phyloP scores from a whole-genome alignment of 2,797 vertebrate species.

The Apogon hyalosoma region DNA sequence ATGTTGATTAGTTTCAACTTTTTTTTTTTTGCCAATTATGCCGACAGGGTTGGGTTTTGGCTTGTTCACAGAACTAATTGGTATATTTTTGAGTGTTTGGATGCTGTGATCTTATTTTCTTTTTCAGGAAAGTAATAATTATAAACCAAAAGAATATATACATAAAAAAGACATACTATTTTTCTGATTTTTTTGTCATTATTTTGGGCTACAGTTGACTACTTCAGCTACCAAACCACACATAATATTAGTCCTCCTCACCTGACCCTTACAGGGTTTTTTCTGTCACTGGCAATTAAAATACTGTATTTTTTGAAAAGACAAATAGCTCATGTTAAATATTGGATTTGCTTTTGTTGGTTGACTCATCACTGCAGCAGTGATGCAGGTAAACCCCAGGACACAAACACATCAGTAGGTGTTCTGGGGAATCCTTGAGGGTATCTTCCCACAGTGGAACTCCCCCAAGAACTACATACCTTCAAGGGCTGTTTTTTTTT shows the following conservation, averaged over 20 bases:
- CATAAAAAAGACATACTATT: not conserved
- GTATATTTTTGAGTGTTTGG: not conserved
- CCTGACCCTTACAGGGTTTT: not conserved
- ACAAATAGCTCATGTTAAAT: not conserved
- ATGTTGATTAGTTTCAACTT: conserved; percentile 46
- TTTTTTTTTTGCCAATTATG: conserved; percentile 23
- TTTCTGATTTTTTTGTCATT: too few relatives aligned
- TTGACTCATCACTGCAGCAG: too few relatives aligned
- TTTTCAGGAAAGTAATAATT: conserved; percentile 2
- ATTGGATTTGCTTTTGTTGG: too few relatives aligned
- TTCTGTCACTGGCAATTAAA: not conserved
- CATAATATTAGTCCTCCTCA: too few relatives aligned
- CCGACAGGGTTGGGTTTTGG: conserved; percentile 7
- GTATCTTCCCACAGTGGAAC: too few relatives aligned
- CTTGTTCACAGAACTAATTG: not conserved
- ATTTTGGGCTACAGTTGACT: too few relatives aligned
- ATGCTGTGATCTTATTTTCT: conserved; percentile 2
- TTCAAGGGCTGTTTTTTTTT: too few relatives aligned
- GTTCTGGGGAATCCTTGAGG: too few relatives aligned
- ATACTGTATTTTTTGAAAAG: not conserved
- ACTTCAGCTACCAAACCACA: too few relatives aligned
- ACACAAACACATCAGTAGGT: too few relatives aligned
- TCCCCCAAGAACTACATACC: too few relatives aligned
- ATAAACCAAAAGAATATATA: conserved; percentile 11
- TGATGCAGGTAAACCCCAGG: too few relatives aligned